These are phyloP conservation scores for Pantherophis vulpinus DNA, from an alignment of 2,797 vertebrate genomes.

Conservation along the genomic window DNA sequence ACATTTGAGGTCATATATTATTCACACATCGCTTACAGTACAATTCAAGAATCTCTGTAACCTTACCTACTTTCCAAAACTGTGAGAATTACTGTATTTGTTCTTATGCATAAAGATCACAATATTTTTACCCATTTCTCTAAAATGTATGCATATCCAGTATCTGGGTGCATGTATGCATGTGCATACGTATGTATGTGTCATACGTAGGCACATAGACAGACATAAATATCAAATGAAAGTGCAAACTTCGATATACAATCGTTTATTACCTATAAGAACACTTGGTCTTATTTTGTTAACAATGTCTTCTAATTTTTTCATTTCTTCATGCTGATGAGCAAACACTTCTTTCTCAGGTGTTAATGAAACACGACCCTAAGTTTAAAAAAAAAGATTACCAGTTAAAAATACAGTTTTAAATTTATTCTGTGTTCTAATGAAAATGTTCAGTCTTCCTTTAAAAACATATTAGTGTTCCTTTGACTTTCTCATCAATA, in stretches of 20 bases:
- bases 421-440: not conserved
- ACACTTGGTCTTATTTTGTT: slow-evolving; percentile 86
- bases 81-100: not conserved
- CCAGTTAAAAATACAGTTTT: not conserved
- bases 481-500: not conserved
- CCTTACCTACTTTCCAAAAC: not conserved
- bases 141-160: not conserved
- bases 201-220: not conserved
- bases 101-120: not conserved
- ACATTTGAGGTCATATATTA: no score
- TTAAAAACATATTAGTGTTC: not conserved
- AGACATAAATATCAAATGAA: slow-evolving; percentile 28
- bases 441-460: not conserved
- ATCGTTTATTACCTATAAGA: slow-evolving; percentile 84
- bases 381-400: slow-evolving; percentile 19
- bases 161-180: not conserved
- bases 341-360: slow-evolving; percentile 88
- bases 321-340: slow-evolving; percentile 87
- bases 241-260: slow-evolving; percentile 28
- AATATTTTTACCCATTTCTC: slow-evolving; percentile 32
- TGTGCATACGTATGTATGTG: not conserved
- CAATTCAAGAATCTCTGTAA: not conserved
- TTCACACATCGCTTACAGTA: not conserved
- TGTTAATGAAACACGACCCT: slow-evolving; percentile 90
- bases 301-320: slow-evolving; percentile 84